These are phyloP conservation scores for Hemibagrus guttatus DNA, from an alignment of 2,797 vertebrate genomes.

Conservation along the genomic window DNA sequence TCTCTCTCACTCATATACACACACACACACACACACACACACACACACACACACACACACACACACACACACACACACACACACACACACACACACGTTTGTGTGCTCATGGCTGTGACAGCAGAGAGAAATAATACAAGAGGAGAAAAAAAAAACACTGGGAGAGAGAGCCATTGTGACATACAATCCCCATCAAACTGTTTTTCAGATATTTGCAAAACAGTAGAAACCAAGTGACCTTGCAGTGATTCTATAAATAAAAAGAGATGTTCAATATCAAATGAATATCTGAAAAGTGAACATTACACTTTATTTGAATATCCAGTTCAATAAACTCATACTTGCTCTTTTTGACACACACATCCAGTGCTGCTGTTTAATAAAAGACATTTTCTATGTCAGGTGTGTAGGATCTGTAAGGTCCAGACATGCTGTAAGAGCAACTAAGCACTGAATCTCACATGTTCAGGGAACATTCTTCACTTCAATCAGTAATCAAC, in stretches of 20 bases:
- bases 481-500: background rate
- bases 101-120: background rate
- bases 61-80: background rate
- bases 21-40: background rate
- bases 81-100: background rate
- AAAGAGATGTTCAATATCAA: background rate
- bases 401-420: too few relatives aligned
- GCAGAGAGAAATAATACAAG: slow-evolving; percentile 1
- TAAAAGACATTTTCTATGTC: background rate
- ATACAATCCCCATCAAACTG: background rate
- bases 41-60: too few relatives aligned
- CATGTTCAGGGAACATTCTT: background rate
- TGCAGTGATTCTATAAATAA: background rate
- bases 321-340: background rate
- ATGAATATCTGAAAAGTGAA: background rate
- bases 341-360: background rate
- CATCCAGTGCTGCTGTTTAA: background rate
- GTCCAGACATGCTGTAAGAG: background rate
- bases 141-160: background rate
- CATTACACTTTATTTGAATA: background rate
- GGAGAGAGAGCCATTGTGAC: background rate
- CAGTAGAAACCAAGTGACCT: background rate
- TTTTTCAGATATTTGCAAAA: background rate
- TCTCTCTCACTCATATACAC: slow-evolving; percentile 25
- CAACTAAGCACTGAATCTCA: background rate